Percentiles rank a stretch among this genome's conserved stretches.
phyloP scores from a whole-genome alignment of 2,888 invertebrate species.

The Andrena hattorfiana region DNA sequence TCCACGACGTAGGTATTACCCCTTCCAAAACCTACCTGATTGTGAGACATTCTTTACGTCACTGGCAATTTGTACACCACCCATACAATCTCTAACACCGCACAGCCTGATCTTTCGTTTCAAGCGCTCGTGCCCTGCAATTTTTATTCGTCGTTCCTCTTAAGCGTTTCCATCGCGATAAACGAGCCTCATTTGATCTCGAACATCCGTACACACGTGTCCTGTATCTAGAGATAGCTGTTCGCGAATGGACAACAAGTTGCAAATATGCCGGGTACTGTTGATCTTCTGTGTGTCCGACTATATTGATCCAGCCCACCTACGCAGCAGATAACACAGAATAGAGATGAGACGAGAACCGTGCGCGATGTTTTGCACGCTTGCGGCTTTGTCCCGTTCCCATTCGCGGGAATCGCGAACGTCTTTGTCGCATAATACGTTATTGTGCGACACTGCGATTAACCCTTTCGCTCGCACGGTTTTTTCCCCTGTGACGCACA shows the following conservation, averaged over 20 bases:
- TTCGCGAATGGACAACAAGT: background rate
- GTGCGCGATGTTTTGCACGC: background rate
- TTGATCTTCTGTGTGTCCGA: slow-evolving; percentile 2
- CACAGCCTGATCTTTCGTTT: too few relatives aligned
- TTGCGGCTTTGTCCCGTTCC: background rate
- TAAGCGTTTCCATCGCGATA: background rate
- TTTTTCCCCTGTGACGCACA: slow-evolving; percentile 11
- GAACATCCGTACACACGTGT: background rate
- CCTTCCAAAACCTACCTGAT: too few relatives aligned
- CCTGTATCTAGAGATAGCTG: slow-evolving; percentile 13
- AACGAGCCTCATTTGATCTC: background rate
- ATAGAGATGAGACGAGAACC: background rate
- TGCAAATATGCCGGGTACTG: slow-evolving; percentile 7
- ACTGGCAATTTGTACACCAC: too few relatives aligned
- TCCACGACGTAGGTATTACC: too few relatives aligned
- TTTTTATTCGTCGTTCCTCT: background rate
- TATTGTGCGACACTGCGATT: slow-evolving; percentile 31
- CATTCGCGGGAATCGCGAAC: background rate
- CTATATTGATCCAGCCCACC: slow-evolving; percentile 57
- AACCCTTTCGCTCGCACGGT: slow-evolving; percentile 26
- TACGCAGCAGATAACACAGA: slow-evolving; percentile 36
- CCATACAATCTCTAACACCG: too few relatives aligned
- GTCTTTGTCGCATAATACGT: background rate
- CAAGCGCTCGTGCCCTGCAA: too few relatives aligned
- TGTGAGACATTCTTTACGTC: too few relatives aligned